Evolutionary conservation across 2,797 vertebrate species (phyloP).

Genomic region (Oryzias sinensis): DNA sequence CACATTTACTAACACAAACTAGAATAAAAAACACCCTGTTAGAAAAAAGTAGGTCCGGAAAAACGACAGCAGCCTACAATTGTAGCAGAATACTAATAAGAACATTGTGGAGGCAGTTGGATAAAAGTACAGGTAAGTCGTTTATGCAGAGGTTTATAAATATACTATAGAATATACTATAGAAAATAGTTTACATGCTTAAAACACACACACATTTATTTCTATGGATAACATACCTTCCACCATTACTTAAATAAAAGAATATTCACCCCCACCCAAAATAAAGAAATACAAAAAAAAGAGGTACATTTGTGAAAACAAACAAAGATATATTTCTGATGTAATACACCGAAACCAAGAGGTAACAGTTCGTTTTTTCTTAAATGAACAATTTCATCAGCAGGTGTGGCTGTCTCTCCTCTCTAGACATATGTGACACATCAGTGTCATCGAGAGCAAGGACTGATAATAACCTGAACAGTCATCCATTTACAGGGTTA

Average conservation of each 20-base stretch:
- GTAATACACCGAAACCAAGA: too few species aligned
- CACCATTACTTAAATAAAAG: too few species aligned
- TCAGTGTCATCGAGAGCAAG: too few species aligned
- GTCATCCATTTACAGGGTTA: too few species aligned
- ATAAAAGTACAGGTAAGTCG: constrained; percentile 36
- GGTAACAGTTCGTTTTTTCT: neutral
- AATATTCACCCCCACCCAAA: too few species aligned
- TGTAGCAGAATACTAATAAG: constrained; percentile 45
- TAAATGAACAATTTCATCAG: neutral
- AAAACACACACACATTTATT: constrained; percentile 16
- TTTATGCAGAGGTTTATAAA: constrained; percentile 15
- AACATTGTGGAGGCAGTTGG: constrained; percentile 19
- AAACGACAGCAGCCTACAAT: constrained; percentile 23
- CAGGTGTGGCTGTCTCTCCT: neutral
- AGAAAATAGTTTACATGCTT: constrained; percentile 37
- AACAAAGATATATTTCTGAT: too few species aligned
- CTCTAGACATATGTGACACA: too few species aligned
- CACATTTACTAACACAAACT: constrained; percentile 46
- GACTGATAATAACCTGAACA: too few species aligned
- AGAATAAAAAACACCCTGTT: constrained; percentile 65
- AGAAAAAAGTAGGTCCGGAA: constrained; percentile 33
- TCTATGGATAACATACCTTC: too few species aligned
- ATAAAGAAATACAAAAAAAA: too few species aligned
- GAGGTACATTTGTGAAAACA: too few species aligned
- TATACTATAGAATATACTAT: too few species aligned